Evolutionary conservation across 2,113 vertebrate genomes (phyloP).

Genomic region (Etheostoma spectabile): DNA sequence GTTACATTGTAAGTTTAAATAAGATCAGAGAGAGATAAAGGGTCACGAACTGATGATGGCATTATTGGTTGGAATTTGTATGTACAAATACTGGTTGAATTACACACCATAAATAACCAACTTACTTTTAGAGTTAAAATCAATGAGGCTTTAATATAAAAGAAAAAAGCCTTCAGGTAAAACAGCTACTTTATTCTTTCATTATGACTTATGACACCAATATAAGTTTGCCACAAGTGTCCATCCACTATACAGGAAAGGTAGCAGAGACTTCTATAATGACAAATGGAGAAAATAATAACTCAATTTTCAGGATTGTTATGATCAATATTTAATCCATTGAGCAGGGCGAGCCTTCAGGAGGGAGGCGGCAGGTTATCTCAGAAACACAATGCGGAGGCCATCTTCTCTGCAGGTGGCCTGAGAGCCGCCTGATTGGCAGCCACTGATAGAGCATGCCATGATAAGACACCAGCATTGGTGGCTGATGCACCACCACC

Average conservation of each 20-base stretch:
- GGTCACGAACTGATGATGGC: conserved; percentile 9
- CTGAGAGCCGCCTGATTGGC: conserved; percentile 88
- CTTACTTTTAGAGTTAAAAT: conserved; percentile 17
- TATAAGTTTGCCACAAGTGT: conserved; percentile 64
- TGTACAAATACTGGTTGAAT: background rate
- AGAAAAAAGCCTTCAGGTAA: conserved; percentile 29
- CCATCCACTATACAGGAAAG: conserved; percentile 23
- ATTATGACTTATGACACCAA: conserved; percentile 55
- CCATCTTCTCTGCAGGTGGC: conserved; percentile 84
- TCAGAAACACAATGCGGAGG: conserved; percentile 83
- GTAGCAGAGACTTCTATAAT: conserved; percentile 41
- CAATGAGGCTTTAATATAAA: conserved; percentile 36
- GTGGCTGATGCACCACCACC: conserved; percentile 74
- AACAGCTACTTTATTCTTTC: conserved; percentile 21
- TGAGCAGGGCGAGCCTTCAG: conserved; percentile 49
- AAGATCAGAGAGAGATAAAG: background rate
- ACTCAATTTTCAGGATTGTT: conserved; percentile 70
- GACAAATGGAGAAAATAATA: conserved; percentile 68
- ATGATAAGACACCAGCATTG: conserved; percentile 83
- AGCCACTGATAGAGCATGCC: conserved; percentile 81
- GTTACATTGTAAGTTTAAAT: background rate
- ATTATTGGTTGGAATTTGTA: background rate
- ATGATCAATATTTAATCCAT: conserved; percentile 87
- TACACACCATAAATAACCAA: conserved; percentile 6
- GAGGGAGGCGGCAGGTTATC: conserved; percentile 86